Evolutionary conservation across 2,113 vertebrate species (phyloP), one percentile per base, ranked within the genome.

Genomic region (Istiophorus platypterus): DNA sequence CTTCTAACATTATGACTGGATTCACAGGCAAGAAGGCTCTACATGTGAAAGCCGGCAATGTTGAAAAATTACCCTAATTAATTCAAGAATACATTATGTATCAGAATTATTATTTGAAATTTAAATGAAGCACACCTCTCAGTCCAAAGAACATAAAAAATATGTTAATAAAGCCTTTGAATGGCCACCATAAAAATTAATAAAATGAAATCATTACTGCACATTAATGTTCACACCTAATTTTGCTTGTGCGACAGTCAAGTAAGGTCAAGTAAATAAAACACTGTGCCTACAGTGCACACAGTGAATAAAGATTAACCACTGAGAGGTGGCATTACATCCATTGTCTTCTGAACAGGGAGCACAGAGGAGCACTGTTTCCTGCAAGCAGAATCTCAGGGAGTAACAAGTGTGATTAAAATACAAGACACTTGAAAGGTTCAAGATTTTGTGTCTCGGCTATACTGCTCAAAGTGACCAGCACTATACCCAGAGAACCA

Each of bases 261-360:
- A 41, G 18, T 24, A 7, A 68, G 37, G 67, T 78, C 68, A 65
- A 86, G 80, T 56, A 66, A 75, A 78, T 24, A 22, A 7, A 27
- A 58, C 27, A 45, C 20, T 12, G 24, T 74, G 37, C n/a, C 22
- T 49, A 56, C 20, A 70, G 67, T 24, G 47, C 56, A 27, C 64
- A 73, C 79, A 4, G n/a, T 75, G 45, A 76, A 72, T 63, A 69
- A 49, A 68, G 1, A 75, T 66, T 2, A 76, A 70, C 59, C 49
- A 68, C 1, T 45, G 78, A 66, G 54, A 41, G 64, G 2, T 29
- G 69, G 58, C 42, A 61, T 72, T 69, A 22, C 37, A 22, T 58
- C 45, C 51, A 63, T 10, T 74, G 59, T 68, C 11, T 8, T 63
- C 12, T 41, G 31, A 62, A 45, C 56, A 68, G 24, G 12, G 22